Evolutionary conservation across 2,888 invertebrate species (phyloP).

Genomic region (Acronicta aceris): DNA sequence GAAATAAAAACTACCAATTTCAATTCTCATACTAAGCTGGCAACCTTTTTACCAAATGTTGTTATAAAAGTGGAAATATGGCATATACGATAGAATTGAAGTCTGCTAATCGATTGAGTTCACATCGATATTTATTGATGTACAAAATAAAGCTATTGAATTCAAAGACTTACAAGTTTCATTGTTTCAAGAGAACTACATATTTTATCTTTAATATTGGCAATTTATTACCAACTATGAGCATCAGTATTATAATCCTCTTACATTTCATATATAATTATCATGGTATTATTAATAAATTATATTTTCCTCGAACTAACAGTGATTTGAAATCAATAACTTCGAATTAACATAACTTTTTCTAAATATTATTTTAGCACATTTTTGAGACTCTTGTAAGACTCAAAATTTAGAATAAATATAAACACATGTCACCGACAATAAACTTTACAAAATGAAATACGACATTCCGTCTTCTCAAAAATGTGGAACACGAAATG

Average conservation of each 20-base stretch:
- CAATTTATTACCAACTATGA: background rate
- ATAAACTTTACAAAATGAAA: constrained; percentile 6
- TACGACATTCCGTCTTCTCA: constrained; percentile 33
- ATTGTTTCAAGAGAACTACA: background rate
- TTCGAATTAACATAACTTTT: background rate
- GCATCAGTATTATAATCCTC: background rate
- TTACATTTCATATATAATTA: too few relatives aligned
- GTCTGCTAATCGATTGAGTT: too few relatives aligned
- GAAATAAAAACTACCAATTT: constrained; percentile 2
- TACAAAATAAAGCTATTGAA: background rate
- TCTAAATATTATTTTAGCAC: background rate
- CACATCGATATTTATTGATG: background rate
- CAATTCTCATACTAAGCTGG: background rate
- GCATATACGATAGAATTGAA: background rate
- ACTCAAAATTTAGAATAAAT: background rate
- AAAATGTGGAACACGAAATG: constrained; percentile 11
- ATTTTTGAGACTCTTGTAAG: background rate
- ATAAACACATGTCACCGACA: background rate
- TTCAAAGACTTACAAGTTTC: background rate
- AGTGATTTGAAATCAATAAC: background rate
- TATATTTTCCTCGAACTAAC: background rate
- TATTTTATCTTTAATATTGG: background rate
- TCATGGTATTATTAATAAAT: too few relatives aligned
- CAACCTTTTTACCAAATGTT: background rate
- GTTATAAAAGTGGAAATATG: background rate